phyloP scores from a whole-genome alignment of 2,113 vertebrate genomes.

The Siphamia tubifer region DNA sequence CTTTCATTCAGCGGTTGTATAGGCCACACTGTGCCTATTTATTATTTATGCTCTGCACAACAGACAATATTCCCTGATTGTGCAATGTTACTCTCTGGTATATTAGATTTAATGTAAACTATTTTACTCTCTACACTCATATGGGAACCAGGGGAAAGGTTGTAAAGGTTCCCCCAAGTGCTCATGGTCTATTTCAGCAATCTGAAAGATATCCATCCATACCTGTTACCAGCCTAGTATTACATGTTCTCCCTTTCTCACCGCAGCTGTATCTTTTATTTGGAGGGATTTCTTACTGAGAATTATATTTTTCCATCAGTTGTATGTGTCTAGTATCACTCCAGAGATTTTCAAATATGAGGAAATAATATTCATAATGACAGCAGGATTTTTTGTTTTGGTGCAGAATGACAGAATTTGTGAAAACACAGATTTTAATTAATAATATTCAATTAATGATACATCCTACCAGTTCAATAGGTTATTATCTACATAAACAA shows the following conservation, averaged over 20 bases:
- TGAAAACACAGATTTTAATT: no score
- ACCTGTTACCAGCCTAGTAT: background rate
- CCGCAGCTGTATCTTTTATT: background rate
- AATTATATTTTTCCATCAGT: no score
- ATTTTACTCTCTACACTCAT: background rate
- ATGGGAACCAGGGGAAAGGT: background rate
- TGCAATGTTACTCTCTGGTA: background rate
- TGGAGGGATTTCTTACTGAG: background rate
- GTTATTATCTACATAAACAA: background rate
- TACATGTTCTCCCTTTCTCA: background rate
- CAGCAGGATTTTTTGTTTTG: background rate
- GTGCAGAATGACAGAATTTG: background rate
- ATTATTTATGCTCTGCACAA: constrained; percentile 57
- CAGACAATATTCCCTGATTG: constrained; percentile 16
- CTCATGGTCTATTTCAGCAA: background rate
- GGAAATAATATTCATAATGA: background rate
- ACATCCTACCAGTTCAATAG: no score
- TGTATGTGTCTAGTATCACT: no score
- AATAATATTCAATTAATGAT: no score
- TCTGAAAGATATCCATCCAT: background rate
- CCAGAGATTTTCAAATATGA: no score
- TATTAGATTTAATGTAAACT: constrained; percentile 23
- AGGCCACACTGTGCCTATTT: constrained; percentile 16
- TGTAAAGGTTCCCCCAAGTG: background rate
- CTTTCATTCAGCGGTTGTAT: constrained; percentile 9